A percentile compares a stretch with the other conserved stretches of the same genome.
phyloP scores from a whole-genome alignment of 2,113 vertebrate genomes.

The Oryzias melastigma region DNA sequence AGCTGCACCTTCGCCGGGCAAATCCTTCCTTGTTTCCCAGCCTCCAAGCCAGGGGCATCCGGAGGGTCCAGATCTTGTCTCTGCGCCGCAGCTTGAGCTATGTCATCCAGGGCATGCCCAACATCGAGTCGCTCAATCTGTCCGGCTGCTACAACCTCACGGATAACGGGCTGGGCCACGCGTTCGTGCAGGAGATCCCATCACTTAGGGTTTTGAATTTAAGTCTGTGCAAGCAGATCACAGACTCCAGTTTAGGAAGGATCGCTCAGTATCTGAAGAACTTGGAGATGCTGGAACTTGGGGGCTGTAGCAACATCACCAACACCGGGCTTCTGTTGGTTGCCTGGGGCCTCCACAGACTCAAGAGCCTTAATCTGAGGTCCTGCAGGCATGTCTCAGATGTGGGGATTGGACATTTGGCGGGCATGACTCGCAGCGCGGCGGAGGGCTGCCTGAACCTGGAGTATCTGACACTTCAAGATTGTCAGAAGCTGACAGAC shows the following conservation, averaged over 20 bases:
- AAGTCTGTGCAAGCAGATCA: slow-evolving; percentile 98
- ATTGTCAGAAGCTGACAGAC: slow-evolving; percentile 98
- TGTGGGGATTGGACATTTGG: slow-evolving; percentile 95
- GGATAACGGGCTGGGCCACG: slow-evolving; percentile 96
- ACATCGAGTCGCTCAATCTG: slow-evolving; percentile 97
- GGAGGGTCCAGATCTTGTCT: slow-evolving; percentile 96
- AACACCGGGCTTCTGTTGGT: slow-evolving; percentile 95
- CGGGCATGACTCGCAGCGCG: slow-evolving; percentile 96
- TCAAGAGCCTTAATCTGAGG: slow-evolving; percentile 96
- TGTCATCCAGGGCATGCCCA: slow-evolving; percentile 97
- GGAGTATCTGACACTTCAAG: slow-evolving; percentile 96
- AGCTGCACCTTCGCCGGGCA: slow-evolving; percentile 96
- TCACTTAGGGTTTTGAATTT: slow-evolving; percentile 93
- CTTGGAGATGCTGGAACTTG: slow-evolving; percentile 94
- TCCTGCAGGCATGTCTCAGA: slow-evolving; percentile 97
- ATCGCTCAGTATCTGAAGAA: slow-evolving; percentile 98
- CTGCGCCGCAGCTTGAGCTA: slow-evolving; percentile 97
- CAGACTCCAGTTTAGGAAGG: slow-evolving; percentile 95
- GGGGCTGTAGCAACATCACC: slow-evolving; percentile 98
- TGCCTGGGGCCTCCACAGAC: slow-evolving; percentile 95
- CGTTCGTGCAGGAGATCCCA: slow-evolving; percentile 95
- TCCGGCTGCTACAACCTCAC: slow-evolving; percentile 99
- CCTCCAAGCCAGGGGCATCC: slow-evolving; percentile 96
- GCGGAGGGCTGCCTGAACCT: slow-evolving; percentile 94
- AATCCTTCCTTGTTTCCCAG: slow-evolving; percentile 99